A percentile compares a stretch with the other conserved stretches of the same genome.
phyloP scores from a whole-genome alignment of 1,140 invertebrate species.

The Pseudomyrmex gracilis region DNA sequence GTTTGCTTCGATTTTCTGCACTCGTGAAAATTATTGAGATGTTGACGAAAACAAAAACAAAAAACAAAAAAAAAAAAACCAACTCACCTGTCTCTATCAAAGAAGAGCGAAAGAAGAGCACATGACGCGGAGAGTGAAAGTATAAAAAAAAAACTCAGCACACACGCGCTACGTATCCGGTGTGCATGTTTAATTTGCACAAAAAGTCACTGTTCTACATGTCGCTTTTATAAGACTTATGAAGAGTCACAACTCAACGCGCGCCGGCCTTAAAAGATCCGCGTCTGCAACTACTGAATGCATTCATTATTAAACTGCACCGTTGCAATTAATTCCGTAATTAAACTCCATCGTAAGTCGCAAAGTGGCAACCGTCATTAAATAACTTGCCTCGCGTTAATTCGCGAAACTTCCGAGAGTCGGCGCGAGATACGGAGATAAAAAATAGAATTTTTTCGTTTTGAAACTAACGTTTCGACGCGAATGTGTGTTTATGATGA shows the following conservation, averaged over 20 bases:
- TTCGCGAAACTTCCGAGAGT: neutral
- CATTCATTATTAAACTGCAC: neutral
- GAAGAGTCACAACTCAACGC: neutral
- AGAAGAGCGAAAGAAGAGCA: neutral
- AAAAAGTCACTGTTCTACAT: constrained; percentile 23
- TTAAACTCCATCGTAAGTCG: neutral
- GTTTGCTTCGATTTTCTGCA: neutral
- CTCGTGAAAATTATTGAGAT: neutral
- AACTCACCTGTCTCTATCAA: neutral
- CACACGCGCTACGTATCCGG: neutral
- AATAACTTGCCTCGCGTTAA: neutral
- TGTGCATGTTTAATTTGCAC: neutral
- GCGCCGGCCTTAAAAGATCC: neutral
- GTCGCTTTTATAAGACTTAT: neutral
- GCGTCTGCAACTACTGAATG: neutral
- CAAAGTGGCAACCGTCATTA: neutral
- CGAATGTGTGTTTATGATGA: neutral
- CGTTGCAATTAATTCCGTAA: constrained; percentile 11
- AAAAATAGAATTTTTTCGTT: neutral
- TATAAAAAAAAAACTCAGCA: neutral
- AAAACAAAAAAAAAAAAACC: neutral
- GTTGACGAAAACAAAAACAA: too few relatives aligned
- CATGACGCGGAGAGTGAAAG: neutral
- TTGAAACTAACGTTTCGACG: neutral
- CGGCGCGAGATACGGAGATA: neutral